Evolutionary conservation across 2,888 invertebrate species (phyloP), one percentile per base, ranked within the genome.

Genomic region (Tyria jacobaeae): DNA sequence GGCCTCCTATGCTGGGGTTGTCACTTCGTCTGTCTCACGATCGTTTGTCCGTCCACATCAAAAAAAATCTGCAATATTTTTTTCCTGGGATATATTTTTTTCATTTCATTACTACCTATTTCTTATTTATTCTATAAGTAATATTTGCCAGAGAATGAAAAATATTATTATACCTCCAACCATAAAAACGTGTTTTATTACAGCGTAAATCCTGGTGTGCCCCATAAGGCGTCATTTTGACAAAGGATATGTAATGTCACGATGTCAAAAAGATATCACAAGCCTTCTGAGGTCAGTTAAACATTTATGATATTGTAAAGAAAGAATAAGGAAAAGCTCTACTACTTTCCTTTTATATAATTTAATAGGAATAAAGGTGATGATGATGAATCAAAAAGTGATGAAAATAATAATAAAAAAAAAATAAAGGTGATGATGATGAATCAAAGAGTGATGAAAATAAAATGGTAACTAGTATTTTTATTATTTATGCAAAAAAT

Each of bases 121-220:
- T 34, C 21, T 14, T 35, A 44, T 41, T 24, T 10, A 44, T 41
- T 24, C 10, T 27, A 5, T 7, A 52, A 17, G 37, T 24, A 21
- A 35, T 31, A 31, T 44, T 44, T 21, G 21, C 9, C 44, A 9
- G 9, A 31, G 27, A 31, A 52, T 35, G 21, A 21, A 35, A 50
- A 52, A 52, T 35, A 35, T 35, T 17, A 35, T 37, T 21, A 35
- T 21, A 52, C 37, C 21, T 52, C 17, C 31, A 17, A 27, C 34
- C 21, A n/a, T 31, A 34, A 52, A 21, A n/a, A 35, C 6, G 31
- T 52, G 10, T 52, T 21, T 35, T 52, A 52, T 52, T 52, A 52
- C 52, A 52, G 5, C 44, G 44, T 10, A 44, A 44, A 44, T 44
- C 44, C 21, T 44, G 3, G 12, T 44, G 21, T 21, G 14, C 37